phyloP scores from a whole-genome alignment of 2,888 invertebrate species.

The Aelia acuminata region DNA sequence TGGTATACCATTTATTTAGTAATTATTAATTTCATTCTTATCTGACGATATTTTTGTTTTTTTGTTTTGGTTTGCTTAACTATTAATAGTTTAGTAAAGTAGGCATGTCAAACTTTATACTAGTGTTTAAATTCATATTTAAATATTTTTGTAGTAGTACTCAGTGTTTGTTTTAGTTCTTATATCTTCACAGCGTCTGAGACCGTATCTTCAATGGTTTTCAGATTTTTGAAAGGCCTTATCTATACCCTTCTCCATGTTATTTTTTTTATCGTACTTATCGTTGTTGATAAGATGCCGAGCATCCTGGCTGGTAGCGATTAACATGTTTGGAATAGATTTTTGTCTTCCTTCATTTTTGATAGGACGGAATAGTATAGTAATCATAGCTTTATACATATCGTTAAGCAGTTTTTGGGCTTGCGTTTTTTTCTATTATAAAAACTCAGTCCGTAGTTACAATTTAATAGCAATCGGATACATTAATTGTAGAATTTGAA shows the following conservation, averaged over 20 bases:
- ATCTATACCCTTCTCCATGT: slow-evolving; percentile 14
- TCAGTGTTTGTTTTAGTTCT: neutral
- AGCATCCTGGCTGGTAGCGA: slow-evolving; percentile 43
- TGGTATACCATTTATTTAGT: neutral
- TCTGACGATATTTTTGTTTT: neutral
- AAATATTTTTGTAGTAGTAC: neutral
- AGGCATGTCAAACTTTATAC: neutral
- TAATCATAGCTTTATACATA: neutral
- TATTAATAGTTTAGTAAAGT: neutral
- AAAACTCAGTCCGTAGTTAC: too few species aligned
- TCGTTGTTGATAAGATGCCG: slow-evolving; percentile 12
- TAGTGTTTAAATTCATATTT: neutral
- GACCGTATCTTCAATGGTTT: slow-evolving; percentile 15
- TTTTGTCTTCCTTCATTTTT: slow-evolving; percentile 29
- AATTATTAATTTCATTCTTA: neutral
- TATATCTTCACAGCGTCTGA: neutral
- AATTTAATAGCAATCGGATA: too few species aligned
- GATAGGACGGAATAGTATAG: neutral
- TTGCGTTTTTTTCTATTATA: too few species aligned
- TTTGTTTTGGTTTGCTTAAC: neutral
- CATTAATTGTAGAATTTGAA: too few species aligned
- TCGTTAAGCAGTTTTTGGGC: too few species aligned
- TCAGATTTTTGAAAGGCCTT: slow-evolving; percentile 37
- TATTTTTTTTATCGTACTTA: slow-evolving; percentile 37
- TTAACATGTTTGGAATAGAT: slow-evolving; percentile 38